These are phyloP conservation scores for Drosophila tripunctata DNA, from an alignment of 2,888 invertebrate species.

Conservation along the genomic window DNA sequence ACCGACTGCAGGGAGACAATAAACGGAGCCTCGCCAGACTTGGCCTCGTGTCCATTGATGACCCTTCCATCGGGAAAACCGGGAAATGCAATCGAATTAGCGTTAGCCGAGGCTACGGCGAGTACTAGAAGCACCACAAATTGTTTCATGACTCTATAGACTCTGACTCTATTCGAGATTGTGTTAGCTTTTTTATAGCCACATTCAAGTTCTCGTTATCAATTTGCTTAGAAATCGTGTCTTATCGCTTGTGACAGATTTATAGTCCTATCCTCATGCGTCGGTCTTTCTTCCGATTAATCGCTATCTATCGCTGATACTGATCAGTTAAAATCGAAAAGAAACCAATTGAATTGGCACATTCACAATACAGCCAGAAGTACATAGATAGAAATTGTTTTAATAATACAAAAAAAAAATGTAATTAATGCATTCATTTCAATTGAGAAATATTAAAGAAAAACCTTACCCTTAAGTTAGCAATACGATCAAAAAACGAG, in stretches of 20 bases:
- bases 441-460: no score
- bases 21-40: conserved; percentile 83
- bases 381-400: no score
- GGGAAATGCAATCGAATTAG: conserved; percentile 51
- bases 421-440: no score
- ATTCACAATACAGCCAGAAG: no score
- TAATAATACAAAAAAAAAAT: no score
- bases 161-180: no score
- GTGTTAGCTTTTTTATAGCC: no score
- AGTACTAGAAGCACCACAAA: conserved; percentile 65
- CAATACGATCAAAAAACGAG: no score
- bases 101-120: conserved; percentile 56
- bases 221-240: no score
- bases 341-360: no score
- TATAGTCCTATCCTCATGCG: conserved; percentile 57
- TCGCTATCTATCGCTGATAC: conserved; percentile 13
- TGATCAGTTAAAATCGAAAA: neutral
- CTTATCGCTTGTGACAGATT: conserved; percentile 47
- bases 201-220: conserved; percentile 33
- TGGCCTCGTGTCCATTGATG: conserved; percentile 81
- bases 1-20: conserved; percentile 82
- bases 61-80: conserved; percentile 78
- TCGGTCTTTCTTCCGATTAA: no score
- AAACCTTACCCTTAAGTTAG: no score
- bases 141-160: conserved; percentile 78